Conservation (phyloP, 2,113 vertebrate species). For the Aviceda subcristata region DNA sequence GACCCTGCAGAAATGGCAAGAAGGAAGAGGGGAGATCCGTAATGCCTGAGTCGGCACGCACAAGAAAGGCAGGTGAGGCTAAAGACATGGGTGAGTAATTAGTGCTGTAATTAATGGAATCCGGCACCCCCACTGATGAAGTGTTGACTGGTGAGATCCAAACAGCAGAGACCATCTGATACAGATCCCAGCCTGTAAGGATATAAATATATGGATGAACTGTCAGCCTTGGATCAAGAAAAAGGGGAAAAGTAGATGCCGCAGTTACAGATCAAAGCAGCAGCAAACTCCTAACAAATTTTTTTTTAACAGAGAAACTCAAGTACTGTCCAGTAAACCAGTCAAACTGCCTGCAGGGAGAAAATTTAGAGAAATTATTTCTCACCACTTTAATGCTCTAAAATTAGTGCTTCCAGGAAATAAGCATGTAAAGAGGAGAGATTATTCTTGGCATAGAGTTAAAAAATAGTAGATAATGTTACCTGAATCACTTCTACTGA, state of each 20-base stretch:
- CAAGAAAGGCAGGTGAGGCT: not conserved
- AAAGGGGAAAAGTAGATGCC: not conserved
- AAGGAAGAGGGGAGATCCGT: not conserved
- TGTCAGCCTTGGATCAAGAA: not conserved
- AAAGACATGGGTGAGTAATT: not conserved
- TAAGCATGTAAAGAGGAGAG: not conserved
- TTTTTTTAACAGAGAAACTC: not conserved
- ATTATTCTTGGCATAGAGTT: not conserved
- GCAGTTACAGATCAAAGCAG: conserved; percentile 22
- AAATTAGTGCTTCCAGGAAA: conserved; percentile 11
- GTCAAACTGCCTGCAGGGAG: not conserved
- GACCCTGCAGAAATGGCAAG: not conserved
- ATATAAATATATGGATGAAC: conserved; percentile 34
- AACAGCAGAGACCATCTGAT: not conserved
- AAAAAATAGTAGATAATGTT: not conserved
- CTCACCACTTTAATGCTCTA: not conserved
- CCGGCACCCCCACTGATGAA: not conserved
- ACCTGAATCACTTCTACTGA: not conserved
- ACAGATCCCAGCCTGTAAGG: not conserved
- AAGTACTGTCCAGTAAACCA: not conserved
- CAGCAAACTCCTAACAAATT: not conserved
- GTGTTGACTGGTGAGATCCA: not conserved
- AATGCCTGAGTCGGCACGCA: not conserved
- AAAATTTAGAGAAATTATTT: not conserved
- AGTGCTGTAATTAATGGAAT: not conserved